These are phyloP conservation scores for Bufo bufo DNA, from an alignment of 2,113 vertebrate genomes.

Conservation along the genomic window DNA sequence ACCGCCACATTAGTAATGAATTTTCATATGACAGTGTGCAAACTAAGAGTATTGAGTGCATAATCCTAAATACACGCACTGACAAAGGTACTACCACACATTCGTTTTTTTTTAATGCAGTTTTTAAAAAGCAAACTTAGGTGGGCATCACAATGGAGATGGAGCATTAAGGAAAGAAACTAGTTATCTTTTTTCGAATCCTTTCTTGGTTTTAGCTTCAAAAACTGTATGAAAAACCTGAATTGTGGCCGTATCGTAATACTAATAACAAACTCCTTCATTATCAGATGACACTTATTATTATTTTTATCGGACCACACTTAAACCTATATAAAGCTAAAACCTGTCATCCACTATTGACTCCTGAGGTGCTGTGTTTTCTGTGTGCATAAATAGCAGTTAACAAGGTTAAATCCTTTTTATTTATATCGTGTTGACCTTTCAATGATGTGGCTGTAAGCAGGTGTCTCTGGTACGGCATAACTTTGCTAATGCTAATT, in stretches of 20 bases:
- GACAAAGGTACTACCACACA: neutral
- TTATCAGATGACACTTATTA: too few relatives aligned
- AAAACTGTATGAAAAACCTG: too few relatives aligned
- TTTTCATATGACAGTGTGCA: neutral
- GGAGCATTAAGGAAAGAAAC: too few relatives aligned
- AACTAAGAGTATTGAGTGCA: neutral
- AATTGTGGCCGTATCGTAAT: too few relatives aligned
- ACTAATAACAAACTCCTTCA: too few relatives aligned
- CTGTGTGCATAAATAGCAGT: neutral
- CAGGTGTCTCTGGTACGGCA: slow-evolving; percentile 4
- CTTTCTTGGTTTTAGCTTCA: too few relatives aligned
- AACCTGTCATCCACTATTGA: neutral
- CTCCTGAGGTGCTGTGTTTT: neutral
- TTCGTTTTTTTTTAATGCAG: too few relatives aligned
- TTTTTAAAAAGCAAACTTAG: too few relatives aligned
- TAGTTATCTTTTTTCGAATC: too few relatives aligned
- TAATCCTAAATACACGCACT: neutral
- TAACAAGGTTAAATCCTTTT: slow-evolving; percentile 19
- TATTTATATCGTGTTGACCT: slow-evolving; percentile 1
- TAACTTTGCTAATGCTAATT: slow-evolving; percentile 35
- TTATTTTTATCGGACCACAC: too few relatives aligned
- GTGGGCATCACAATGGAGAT: too few relatives aligned
- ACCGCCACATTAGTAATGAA: neutral
- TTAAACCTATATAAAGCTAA: too few relatives aligned
- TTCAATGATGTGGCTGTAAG: slow-evolving; percentile 36